Conservation (phyloP, 2,888 invertebrate species). For the Graphium colonna region DNA sequence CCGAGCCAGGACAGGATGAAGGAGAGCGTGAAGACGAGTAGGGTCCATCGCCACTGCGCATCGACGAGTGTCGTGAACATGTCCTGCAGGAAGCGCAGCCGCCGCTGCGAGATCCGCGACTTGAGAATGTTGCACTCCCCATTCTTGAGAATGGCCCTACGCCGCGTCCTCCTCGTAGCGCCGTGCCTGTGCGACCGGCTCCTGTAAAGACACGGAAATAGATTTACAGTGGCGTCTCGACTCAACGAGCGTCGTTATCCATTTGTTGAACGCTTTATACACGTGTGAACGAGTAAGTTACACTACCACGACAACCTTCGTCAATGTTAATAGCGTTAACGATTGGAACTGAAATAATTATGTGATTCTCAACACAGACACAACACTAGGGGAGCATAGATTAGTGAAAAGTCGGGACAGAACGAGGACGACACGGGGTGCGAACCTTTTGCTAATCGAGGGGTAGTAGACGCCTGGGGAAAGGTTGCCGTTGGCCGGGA, state of each 20-base stretch:
- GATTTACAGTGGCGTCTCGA: constrained; percentile 41
- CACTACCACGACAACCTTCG: constrained; percentile 57
- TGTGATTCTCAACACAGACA: constrained; percentile 45
- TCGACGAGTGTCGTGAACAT: constrained; percentile 95
- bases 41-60: constrained; percentile 95
- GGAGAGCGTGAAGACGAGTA: constrained; percentile 90
- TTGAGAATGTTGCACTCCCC: constrained; percentile 98
- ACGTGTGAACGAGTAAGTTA: constrained; percentile 62
- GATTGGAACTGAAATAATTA: constrained; percentile 35
- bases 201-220: constrained; percentile 71
- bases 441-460: constrained; percentile 73
- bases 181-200: constrained; percentile 85
- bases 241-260: constrained; percentile 46
- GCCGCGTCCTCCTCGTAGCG: constrained; percentile 84
- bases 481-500: constrained; percentile 67
- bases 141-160: constrained; percentile 95
- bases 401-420: constrained; percentile 39
- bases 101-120: constrained; percentile 89
- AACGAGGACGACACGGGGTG: constrained; percentile 62
- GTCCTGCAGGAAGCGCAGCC: constrained; percentile 88
- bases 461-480: constrained; percentile 76
- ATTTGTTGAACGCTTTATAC: constrained; percentile 35
- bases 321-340: constrained; percentile 66
- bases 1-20: constrained; percentile 93
- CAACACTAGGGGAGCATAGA: constrained; percentile 32